Evolutionary conservation across 2,113 vertebrate species (phyloP).

Genomic region (Scortum barcoo): DNA sequence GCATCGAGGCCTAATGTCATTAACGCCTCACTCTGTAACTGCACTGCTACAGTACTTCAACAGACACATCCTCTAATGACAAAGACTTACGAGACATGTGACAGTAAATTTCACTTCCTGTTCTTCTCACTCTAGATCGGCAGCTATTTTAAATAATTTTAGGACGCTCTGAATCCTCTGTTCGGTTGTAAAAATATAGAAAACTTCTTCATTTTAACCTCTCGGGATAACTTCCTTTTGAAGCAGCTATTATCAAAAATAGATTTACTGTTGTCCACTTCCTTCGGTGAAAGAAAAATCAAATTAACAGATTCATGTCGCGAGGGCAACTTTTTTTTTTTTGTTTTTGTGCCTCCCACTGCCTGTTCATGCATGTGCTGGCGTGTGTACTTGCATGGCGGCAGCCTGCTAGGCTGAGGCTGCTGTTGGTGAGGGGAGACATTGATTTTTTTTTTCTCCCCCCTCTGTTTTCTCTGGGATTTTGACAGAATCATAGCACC

Average conservation of each 20-base stretch:
- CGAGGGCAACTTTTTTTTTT: constrained; percentile 44
- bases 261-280: constrained; percentile 11
- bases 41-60: too few relatives aligned
- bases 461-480: constrained; percentile 91
- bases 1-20: background rate
- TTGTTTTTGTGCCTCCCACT: constrained; percentile 38
- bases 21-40: background rate
- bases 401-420: constrained; percentile 71
- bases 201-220: constrained; percentile 13
- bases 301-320: constrained; percentile 43
- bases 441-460: constrained; percentile 93
- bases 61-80: constrained; percentile 5
- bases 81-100: constrained; percentile 21
- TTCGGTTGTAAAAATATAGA: background rate
- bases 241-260: constrained; percentile 23
- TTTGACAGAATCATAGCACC: constrained; percentile 99
- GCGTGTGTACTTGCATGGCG: constrained; percentile 61
- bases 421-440: constrained; percentile 83
- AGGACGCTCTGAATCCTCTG: constrained; percentile 14
- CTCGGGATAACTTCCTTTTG: background rate
- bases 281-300: constrained; percentile 24
- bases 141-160: constrained; percentile 19
- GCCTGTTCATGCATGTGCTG: constrained; percentile 53
- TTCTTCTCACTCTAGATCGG: constrained; percentile 10
- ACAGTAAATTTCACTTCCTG: constrained; percentile 31